Evolutionary conservation across 2,888 invertebrate genomes (phyloP).

Genomic region (Synergus umbraculus): DNA sequence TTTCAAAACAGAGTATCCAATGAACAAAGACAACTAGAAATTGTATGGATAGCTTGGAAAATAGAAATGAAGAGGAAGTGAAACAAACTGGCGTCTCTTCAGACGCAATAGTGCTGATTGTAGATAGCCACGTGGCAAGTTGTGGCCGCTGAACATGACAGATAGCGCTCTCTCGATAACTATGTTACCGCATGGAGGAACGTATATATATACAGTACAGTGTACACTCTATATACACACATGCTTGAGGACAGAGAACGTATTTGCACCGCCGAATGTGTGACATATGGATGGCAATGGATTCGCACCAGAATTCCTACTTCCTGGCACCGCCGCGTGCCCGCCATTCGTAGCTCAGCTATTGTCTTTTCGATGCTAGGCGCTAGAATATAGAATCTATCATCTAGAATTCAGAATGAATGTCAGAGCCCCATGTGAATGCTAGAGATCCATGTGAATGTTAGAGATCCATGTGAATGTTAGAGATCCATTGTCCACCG

Average conservation of each 20-base stretch:
- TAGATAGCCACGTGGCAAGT: conserved; percentile 27
- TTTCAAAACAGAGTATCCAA: too few relatives aligned
- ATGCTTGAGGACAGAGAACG: background rate
- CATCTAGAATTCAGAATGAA: background rate
- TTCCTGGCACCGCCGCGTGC: conserved; percentile 13
- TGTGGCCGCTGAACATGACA: conserved; percentile 39
- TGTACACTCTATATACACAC: background rate
- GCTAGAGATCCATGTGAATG: background rate
- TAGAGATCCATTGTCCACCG: conserved; percentile 12
- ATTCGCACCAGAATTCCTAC: conserved; percentile 37
- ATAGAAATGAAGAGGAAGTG: conserved; percentile 1
- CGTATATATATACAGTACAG: background rate
- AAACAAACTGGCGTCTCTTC: conserved; percentile 14
- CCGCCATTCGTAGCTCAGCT: background rate
- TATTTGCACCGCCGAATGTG: conserved; percentile 19
- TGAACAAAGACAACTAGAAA: background rate
- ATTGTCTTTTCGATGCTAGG: conserved; percentile 22
- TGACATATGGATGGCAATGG: conserved; percentile 19
- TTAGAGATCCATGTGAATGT: background rate
- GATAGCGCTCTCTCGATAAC: conserved; percentile 33
- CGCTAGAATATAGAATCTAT: background rate
- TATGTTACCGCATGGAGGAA: conserved; percentile 25
- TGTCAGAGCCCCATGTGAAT: background rate
- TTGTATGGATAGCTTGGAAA: background rate
- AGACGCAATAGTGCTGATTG: conserved; percentile 39